Conservation (phyloP, 1,140 invertebrate species). For the Trypoxylus dichotomus region DNA sequence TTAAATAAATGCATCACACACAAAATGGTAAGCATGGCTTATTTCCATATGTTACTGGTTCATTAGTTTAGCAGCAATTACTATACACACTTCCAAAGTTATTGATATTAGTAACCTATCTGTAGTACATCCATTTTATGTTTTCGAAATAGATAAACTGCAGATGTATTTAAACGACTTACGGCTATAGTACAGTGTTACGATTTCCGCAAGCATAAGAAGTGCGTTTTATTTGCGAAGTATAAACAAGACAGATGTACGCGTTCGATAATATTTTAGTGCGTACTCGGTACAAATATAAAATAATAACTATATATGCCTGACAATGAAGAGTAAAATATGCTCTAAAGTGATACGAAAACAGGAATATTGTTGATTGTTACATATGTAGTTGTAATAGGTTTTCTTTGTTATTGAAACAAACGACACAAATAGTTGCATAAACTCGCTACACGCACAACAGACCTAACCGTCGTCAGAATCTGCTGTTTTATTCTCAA, state of each 20-base stretch:
- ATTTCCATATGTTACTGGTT: too few species aligned
- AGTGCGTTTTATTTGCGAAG: neutral
- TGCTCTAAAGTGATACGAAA: neutral
- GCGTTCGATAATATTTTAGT: too few species aligned
- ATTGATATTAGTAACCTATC: too few species aligned
- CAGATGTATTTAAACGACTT: too few species aligned
- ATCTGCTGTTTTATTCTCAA: neutral
- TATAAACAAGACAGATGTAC: too few species aligned
- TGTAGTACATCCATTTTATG: too few species aligned
- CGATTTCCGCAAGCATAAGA: neutral
- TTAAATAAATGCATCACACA: too few species aligned
- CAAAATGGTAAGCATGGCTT: too few species aligned
- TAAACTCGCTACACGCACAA: slow-evolving; percentile 6
- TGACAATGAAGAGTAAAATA: neutral
- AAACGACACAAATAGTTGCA: slow-evolving; percentile 1
- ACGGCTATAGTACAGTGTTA: neutral
- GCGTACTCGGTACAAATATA: too few species aligned
- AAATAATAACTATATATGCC: neutral
- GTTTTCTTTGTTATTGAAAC: neutral
- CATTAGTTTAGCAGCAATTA: too few species aligned
- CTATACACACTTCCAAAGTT: too few species aligned
- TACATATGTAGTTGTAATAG: neutral
- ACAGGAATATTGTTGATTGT: neutral
- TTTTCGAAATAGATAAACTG: too few species aligned
- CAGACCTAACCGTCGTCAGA: neutral